Percentiles rank a stretch among this genome's conserved stretches.
phyloP scores from a whole-genome alignment of 2,797 vertebrate genomes.

The Mormyrus hasselquistii region DNA sequence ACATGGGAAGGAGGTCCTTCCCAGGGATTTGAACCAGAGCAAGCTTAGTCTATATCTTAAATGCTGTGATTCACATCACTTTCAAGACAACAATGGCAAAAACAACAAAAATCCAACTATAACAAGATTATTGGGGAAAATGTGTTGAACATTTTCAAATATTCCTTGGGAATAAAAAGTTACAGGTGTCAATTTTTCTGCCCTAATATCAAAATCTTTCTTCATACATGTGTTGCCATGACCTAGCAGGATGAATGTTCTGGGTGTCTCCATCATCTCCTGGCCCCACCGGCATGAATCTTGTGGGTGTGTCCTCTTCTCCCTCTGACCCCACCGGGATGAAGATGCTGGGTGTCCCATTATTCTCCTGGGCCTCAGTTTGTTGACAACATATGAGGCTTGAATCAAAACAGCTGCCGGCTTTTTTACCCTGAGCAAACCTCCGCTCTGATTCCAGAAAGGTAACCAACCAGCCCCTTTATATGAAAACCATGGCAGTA shows the following conservation, averaged over 20 bases:
- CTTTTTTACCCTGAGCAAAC: constrained; percentile 22
- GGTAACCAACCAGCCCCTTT: constrained; percentile 20
- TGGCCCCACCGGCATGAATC: background rate
- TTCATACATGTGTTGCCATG: background rate
- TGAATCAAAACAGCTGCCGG: constrained; percentile 19
- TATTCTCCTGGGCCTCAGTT: background rate
- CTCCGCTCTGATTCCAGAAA: background rate
- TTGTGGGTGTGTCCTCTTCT: background rate
- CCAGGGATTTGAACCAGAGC: background rate
- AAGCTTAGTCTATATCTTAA: background rate
- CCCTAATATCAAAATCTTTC: background rate
- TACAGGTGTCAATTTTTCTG: background rate
- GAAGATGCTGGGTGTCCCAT: background rate
- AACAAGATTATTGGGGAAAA: background rate
- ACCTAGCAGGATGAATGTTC: background rate
- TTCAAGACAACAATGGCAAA: background rate
- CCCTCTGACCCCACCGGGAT: background rate
- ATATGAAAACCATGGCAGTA: constrained; percentile 22
- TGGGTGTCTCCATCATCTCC: background rate
- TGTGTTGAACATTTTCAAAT: background rate
- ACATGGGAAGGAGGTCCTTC: background rate
- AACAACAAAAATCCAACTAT: background rate
- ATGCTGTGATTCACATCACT: background rate
- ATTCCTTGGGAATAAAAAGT: constrained; percentile 24
- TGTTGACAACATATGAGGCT: constrained; percentile 2